Conservation (phyloP, 2,113 vertebrate species). For the Oenanthe oenanthe region DNA sequence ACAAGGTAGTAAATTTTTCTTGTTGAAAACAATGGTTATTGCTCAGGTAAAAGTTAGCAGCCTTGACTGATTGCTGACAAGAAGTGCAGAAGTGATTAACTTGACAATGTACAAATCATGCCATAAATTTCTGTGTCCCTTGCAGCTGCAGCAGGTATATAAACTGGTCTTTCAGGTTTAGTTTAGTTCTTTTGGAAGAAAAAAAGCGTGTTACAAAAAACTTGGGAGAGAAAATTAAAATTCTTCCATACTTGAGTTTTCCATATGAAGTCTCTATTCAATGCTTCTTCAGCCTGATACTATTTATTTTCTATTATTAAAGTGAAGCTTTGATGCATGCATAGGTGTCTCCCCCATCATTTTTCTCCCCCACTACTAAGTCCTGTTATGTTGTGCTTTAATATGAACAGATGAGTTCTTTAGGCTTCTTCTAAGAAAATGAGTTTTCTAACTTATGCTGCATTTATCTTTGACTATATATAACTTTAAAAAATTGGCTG, state of each 20-base stretch:
- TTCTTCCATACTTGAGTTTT: neutral
- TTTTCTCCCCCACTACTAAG: neutral
- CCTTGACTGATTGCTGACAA: neutral
- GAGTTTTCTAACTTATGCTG: neutral
- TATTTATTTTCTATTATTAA: neutral
- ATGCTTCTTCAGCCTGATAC: neutral
- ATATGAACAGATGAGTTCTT: neutral
- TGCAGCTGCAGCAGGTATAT: neutral
- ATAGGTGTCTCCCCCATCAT: neutral
- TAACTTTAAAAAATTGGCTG: neutral
- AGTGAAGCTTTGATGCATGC: neutral
- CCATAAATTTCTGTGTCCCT: neutral
- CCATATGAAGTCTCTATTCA: neutral
- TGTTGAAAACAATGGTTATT: conserved; percentile 52
- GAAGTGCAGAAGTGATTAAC: conserved; percentile 2
- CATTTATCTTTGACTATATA: neutral
- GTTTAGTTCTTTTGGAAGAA: neutral
- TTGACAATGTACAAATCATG: neutral
- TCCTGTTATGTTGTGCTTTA: neutral
- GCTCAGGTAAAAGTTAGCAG: neutral
- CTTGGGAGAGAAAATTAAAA: neutral
- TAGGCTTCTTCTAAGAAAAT: neutral
- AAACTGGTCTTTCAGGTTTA: neutral
- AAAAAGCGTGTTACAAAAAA: neutral
- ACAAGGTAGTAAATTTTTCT: conserved; percentile 20